phyloP scores from a whole-genome alignment of 2,888 invertebrate genomes.

The Eurois occulta region DNA sequence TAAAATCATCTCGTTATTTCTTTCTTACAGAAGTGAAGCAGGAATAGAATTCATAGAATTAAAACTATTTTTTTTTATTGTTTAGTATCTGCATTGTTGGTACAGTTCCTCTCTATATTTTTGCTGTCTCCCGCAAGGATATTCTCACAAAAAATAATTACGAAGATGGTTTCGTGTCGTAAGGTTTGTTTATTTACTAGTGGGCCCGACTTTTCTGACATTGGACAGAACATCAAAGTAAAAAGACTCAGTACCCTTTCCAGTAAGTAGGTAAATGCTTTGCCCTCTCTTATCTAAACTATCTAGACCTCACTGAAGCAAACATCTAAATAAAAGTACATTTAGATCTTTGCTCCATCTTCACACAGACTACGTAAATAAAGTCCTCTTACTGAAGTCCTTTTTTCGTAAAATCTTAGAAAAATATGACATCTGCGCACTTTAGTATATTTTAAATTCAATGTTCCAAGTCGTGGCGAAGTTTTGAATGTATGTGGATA shows the following conservation, averaged over 20 bases:
- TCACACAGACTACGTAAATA: conserved; percentile 45
- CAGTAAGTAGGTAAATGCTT: conserved; percentile 47
- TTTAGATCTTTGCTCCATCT: conserved; percentile 52
- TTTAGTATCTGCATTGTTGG: background rate
- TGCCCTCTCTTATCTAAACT: conserved; percentile 52
- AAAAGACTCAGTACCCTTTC: conserved; percentile 25
- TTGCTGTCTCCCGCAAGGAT: background rate
- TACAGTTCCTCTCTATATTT: background rate
- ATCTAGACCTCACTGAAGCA: conserved; percentile 45
- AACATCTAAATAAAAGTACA: conserved; percentile 48
- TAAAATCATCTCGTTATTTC: background rate
- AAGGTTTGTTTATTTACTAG: background rate
- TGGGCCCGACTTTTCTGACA: background rate
- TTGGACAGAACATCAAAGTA: background rate
- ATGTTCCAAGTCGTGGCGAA: conserved; percentile 46
- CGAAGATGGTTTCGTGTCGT: background rate
- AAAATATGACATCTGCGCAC: conserved; percentile 51
- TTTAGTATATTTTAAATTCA: conserved; percentile 51
- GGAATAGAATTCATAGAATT: background rate
- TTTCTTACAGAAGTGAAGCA: background rate
- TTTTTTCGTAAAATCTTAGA: conserved; percentile 32
- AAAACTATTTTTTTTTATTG: background rate
- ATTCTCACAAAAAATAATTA: background rate
- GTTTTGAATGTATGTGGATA: conserved; percentile 56
- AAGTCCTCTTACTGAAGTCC: conserved; percentile 15